A percentile compares a stretch with the other conserved stretches of the same genome.
phyloP scores from a whole-genome alignment of 2,888 invertebrate species.

The Euproctis similis region DNA sequence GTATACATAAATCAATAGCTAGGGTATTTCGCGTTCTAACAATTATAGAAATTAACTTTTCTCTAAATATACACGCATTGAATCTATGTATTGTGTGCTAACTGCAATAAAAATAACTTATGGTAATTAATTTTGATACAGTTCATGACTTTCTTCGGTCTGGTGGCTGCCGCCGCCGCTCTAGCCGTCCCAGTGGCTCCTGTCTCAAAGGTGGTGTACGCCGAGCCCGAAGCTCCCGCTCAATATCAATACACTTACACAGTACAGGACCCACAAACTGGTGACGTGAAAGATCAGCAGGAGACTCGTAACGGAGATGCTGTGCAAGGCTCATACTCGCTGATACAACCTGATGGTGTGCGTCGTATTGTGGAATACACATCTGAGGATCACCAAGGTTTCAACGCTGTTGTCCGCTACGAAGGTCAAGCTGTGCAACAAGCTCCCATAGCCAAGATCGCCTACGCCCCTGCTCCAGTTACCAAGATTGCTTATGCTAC shows the following conservation, averaged over 20 bases:
- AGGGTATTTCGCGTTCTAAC: too few relatives aligned
- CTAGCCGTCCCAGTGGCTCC: conserved; percentile 42
- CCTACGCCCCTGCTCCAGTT: conserved; percentile 32
- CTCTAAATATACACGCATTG: too few relatives aligned
- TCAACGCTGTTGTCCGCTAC: conserved; percentile 64
- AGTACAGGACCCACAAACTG: conserved; percentile 59
- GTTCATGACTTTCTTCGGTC: conserved; percentile 27
- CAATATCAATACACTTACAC: conserved; percentile 61
- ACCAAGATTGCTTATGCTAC: conserved; percentile 19
- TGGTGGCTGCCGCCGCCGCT: conserved; percentile 37
- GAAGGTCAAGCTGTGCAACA: conserved; percentile 46
- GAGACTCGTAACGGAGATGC: conserved; percentile 58
- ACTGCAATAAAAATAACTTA: neutral
- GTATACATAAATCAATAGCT: too few relatives aligned
- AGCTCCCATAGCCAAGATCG: conserved; percentile 34
- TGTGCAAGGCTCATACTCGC: conserved; percentile 65
- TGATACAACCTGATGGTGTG: conserved; percentile 65
- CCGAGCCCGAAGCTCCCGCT: conserved; percentile 50
- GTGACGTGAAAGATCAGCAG: conserved; percentile 66
- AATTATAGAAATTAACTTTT: too few relatives aligned
- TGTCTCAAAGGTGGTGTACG: conserved; percentile 43
- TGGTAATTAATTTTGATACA: conserved; percentile 10
- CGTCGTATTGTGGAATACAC: conserved; percentile 66
- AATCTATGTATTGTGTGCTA: too few relatives aligned
- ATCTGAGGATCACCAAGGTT: conserved; percentile 56